Evolutionary conservation across 2,113 vertebrate species (phyloP), one percentile per base, ranked within the genome.

Genomic region (Mirza zaza): DNA sequence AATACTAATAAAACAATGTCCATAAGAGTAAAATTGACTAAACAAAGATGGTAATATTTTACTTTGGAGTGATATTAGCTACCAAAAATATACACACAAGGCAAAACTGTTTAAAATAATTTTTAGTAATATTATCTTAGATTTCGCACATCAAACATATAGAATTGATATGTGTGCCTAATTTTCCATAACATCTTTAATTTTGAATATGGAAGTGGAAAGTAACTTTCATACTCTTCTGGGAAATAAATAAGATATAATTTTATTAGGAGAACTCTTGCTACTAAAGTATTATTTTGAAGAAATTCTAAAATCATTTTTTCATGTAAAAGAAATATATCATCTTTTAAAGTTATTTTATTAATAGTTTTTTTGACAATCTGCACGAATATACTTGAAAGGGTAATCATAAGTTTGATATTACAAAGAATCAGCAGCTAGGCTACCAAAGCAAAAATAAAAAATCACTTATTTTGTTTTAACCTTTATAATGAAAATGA

Each of bases 401-500:
- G 88, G 14, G 52, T 98, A 97, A 97, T 97, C 61, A 52, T 20
- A 65, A 63, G 65, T 98, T 97, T 96, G 90, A 93, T 96, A 95
- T 93, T 80, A 92, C 87, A 96, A 95, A 89, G 75, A 94, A 96
- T 94, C 77, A 91, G 82, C n/a, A 95, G 25, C 0, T 63, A 90
- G 95, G 55, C 68, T 95, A 97, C 97, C 96, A 94, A 97, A 98
- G 94, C 96, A 90, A 82, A 94, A 98, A 95, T 82, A 96, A 97
- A 96, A 57, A 95, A 98, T 95, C 73, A 82, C 39, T 95, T 97
- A 94, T 93, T 99, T 98, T 91, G 48, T 96, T 97, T 97, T 97
- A 98, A 96, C 67, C 91, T 98, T 98, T 98, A 94, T 95, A 97
- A 96, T 96, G 97, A 98, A 98, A 98, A 98, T 97, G 94, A 95